Percentiles rank a stretch among this genome's conserved stretches.
These are phyloP conservation scores for Diachrysia chrysitis DNA, from an alignment of 2,888 invertebrate genomes.

Conservation along the genomic window DNA sequence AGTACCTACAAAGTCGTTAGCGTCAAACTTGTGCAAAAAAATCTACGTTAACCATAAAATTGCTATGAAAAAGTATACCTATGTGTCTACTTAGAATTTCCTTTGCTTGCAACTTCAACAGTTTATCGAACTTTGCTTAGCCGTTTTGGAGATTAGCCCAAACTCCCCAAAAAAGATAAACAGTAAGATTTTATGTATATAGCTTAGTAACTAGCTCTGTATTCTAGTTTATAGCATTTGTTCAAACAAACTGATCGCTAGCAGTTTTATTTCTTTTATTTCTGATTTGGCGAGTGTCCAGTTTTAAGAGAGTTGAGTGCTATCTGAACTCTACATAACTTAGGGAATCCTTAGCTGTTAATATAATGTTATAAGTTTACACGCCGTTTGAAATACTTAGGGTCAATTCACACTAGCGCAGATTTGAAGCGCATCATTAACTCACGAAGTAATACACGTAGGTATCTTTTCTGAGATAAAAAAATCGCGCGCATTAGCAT, in stretches of 20 bases:
- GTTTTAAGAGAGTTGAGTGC: constrained; percentile 1
- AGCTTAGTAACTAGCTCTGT: neutral
- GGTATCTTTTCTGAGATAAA: too few relatives aligned
- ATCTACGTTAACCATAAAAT: neutral
- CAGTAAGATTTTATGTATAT: too few relatives aligned
- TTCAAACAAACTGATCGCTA: constrained; percentile 2
- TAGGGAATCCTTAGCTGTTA: constrained; percentile 6
- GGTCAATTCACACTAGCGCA: too few relatives aligned
- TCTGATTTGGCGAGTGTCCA: constrained; percentile 8
- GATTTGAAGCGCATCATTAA: too few relatives aligned
- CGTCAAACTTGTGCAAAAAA: neutral
- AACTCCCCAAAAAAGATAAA: too few relatives aligned
- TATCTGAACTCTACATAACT: constrained; percentile 2
- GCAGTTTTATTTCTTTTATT: constrained; percentile 7
- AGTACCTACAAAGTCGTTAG: neutral
- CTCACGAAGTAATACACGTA: too few relatives aligned
- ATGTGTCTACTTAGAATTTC: neutral
- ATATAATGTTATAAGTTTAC: neutral
- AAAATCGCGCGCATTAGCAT: too few relatives aligned
- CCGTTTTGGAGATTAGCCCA: neutral
- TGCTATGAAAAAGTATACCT: neutral
- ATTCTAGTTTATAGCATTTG: constrained; percentile 1
- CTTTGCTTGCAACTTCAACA: neutral
- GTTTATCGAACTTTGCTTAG: neutral
- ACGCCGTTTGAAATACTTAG: neutral